Evolutionary conservation across 2,113 vertebrate species (phyloP), one percentile per base, ranked within the genome.

Genomic region (Scortum barcoo): DNA sequence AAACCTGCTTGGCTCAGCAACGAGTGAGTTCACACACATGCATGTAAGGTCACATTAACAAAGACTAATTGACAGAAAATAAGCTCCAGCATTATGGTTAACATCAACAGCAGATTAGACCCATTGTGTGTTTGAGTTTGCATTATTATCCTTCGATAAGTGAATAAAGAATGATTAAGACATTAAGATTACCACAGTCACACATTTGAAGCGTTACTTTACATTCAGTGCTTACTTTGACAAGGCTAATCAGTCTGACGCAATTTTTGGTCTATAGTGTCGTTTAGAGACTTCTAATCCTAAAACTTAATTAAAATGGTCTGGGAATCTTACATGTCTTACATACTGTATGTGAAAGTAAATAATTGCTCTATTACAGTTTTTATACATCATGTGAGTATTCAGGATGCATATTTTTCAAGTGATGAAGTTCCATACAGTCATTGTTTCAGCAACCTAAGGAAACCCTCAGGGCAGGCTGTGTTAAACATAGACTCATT

Each of bases 1-100:
- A 93, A 99, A 99, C 93, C 94, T 99, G 74, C 96, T 99, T 80
- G 98, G 98, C 67, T 99, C 97, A 84, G 98, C 98, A 80, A 99
- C 97, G 88, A 99, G 98, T 99, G 93, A 87, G 98, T 97, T 88
- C 7, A 40, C 36, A 50, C 40, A 16, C 24, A 51, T 3, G 6
- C 22, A 53, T 7, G 36, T 26, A n/a, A 3, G 5, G 53, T 61
- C 16, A 58, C 26, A 50, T 42, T n/a, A 54, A 28, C 17, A 46
- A 54, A 50, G 20, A 36, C 10, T 11, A 28, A 42, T 22, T 28
- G 9, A 24, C 12, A 20, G 7, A 5, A 75, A 33, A 56, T 44
- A 28, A 19, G 2, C 17, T 26, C 8, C 19, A 36, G 24, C 10
- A 36, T 20, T 67, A 10, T 22, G 28, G 7, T 4, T 46, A 20